Base-by-base conservation (phyloP, 2,888 invertebrate genomes). In the Ormyrus pomaceus region DNA sequence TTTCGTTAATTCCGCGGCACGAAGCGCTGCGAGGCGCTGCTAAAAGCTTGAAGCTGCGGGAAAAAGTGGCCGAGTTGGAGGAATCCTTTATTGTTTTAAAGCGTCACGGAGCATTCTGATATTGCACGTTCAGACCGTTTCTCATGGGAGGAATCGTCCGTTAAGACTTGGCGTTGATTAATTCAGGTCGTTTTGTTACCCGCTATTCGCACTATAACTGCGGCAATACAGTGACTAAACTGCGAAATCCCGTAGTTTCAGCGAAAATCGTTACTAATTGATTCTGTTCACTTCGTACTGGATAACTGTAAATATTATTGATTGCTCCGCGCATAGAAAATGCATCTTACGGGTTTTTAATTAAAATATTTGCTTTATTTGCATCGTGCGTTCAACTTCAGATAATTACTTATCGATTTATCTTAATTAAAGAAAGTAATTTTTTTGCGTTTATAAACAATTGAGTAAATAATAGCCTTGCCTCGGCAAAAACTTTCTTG, bases 1-100 rank as follows among this genome's bases (percentile, higher is more conserved):
- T 73, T 65, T 65, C 73, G 73, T 64, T 73, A 48, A 73, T 55
- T 73, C 34, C 64, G 53, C 56, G 73, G 55, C 19, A 56, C 48
- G 45, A 53, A 62, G 50, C 73, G 55, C 62, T 53, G 11, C 11
- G 53, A 7, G 9, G 6, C 8, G 46, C 10, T 19, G 8, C 45
- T 13, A 19, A 19, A 0, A 19, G 19, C 19, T 19, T 19, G 19
- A 19, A 19, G 19, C 19, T 19, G 19, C 19, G 19, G 19, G 0
- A 19, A 19, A 19, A 19, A 19, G 19, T 19, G 19, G 19, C 19
- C 19, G 19, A 50, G 46, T 19, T 9, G 46, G 9, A 46, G 48
- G 53, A 62, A 55, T 19, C 19, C 46, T 72, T 72, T 62, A 45
- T 72, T 72, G 62, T 72, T 46, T 61, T 53, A 64, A 46, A 2